These are phyloP conservation scores for Brachionus paranguensis DNA, from an alignment of 1,140 invertebrate species.

Conservation along the genomic window DNA sequence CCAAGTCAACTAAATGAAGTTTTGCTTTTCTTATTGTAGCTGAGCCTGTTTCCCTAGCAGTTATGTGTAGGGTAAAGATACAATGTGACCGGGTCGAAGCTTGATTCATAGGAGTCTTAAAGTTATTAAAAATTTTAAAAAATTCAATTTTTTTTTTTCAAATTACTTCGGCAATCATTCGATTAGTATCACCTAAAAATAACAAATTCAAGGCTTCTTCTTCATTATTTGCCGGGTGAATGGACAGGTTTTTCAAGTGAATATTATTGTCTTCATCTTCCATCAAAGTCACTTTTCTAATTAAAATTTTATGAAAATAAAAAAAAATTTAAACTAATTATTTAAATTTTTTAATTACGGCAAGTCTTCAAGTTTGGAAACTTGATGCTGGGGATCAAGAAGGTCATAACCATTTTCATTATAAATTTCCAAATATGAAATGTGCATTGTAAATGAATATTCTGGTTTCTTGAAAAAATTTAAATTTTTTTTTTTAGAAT, in stretches of 20 bases:
- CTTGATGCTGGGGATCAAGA: conserved; percentile 58
- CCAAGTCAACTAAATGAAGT: conserved; percentile 64
- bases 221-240: conserved; percentile 59
- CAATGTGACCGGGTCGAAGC: conserved; percentile 66
- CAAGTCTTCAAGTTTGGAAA: conserved; percentile 60
- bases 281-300: conserved; percentile 59
- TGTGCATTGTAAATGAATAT: conserved; percentile 47
- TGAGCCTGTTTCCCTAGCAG: conserved; percentile 55
- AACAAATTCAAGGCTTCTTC: conserved; percentile 63
- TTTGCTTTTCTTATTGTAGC: conserved; percentile 60
- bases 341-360: conserved; percentile 51
- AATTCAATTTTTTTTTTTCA: not conserved
- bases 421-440: conserved; percentile 57
- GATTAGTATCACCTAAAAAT: conserved; percentile 62
- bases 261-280: conserved; percentile 62
- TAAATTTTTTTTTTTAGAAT: not conserved
- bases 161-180: conserved; percentile 60
- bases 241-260: conserved; percentile 62
- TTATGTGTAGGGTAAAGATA: conserved; percentile 64
- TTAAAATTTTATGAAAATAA: conserved; percentile 30
- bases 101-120: conserved; percentile 63
- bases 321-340: not conserved
- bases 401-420: conserved; percentile 62
- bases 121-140: not conserved
- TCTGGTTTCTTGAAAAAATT: conserved; percentile 46